phyloP scores from a whole-genome alignment of 2,113 vertebrate genomes.

The Hystrix cristata region DNA sequence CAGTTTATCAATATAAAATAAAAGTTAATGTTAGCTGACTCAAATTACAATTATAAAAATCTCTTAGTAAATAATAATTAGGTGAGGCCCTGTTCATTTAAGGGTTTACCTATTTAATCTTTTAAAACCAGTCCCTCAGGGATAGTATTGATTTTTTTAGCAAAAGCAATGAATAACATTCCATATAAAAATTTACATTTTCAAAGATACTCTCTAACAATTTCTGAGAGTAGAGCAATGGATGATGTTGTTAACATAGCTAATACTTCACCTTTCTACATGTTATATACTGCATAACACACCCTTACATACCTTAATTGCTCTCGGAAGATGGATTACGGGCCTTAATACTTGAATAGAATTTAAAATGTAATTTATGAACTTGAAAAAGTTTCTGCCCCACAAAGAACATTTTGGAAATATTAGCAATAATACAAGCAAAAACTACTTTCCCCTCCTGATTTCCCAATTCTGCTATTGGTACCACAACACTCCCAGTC shows the following conservation, averaged over 20 bases:
- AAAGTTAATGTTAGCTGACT: conserved; percentile 16
- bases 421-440: background rate
- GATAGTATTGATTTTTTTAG: conserved; percentile 40
- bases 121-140: background rate
- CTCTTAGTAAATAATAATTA: conserved; percentile 67
- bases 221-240: background rate
- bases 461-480: background rate
- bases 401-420: background rate
- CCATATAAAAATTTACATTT: conserved; percentile 58
- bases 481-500: background rate
- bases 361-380: conserved; percentile 52
- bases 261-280: background rate
- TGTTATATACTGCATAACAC: background rate
- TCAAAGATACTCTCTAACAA: conserved; percentile 62
- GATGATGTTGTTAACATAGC: background rate
- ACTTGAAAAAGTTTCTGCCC: conserved; percentile 27
- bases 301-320: background rate
- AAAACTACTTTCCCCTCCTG: background rate
- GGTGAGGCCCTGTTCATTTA: background rate
- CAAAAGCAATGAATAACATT: conserved; percentile 2
- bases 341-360: background rate
- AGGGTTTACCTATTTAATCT: conserved; percentile 47
- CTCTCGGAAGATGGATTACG: background rate
- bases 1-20: background rate
- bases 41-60: conserved; percentile 62